Evolutionary conservation across 2,113 vertebrate genomes (phyloP).

Genomic region (Alces alces): DNA sequence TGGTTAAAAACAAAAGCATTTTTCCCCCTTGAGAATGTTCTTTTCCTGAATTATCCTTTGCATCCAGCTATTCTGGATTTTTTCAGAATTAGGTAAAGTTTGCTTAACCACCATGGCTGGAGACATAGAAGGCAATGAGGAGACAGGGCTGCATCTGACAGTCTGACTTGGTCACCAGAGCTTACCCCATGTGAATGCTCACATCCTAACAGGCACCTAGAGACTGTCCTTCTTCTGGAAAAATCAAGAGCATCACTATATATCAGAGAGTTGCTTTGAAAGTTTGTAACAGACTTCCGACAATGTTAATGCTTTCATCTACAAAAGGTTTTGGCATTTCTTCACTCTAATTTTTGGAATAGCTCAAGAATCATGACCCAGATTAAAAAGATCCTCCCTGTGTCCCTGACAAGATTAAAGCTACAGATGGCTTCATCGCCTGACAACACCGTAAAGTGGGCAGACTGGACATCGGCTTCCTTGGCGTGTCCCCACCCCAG

Average conservation of each 20-base stretch:
- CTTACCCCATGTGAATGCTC: neutral
- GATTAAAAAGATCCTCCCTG: neutral
- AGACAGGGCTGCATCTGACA: neutral
- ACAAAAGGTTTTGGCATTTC: neutral
- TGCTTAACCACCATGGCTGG: neutral
- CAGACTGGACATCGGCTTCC: neutral
- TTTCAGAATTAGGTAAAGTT: neutral
- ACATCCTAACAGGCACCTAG: neutral
- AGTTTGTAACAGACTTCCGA: neutral
- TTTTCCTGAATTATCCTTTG: neutral
- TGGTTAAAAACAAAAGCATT: neutral
- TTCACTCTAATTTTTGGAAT: neutral
- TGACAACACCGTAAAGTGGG: neutral
- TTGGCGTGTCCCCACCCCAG: neutral
- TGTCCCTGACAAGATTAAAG: neutral
- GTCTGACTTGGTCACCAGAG: fast-evolving
- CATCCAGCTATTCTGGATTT: neutral
- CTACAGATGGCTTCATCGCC: neutral
- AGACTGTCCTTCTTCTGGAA: neutral
- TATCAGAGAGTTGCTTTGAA: neutral
- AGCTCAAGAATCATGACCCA: slow-evolving; percentile 6
- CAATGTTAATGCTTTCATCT: neutral
- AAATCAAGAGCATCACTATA: neutral
- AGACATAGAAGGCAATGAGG: neutral
- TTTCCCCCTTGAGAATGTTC: neutral